Evolutionary conservation across 2,797 vertebrate genomes (phyloP).

Genomic region (Alca torda): DNA sequence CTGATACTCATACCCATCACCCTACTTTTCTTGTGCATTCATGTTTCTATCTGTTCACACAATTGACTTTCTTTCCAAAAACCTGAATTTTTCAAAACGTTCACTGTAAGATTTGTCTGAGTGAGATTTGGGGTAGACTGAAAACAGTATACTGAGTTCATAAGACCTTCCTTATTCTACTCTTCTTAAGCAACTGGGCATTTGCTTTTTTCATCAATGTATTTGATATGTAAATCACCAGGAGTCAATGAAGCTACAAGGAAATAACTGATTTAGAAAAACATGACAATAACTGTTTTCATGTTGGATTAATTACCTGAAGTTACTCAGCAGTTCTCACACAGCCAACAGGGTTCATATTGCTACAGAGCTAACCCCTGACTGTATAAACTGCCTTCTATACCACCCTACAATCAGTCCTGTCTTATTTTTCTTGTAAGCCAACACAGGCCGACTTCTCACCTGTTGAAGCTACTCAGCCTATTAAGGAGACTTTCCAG

Average conservation of each 20-base stretch:
- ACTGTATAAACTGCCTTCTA: background rate
- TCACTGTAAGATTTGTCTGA: background rate
- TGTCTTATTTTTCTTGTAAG: background rate
- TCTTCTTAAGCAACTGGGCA: background rate
- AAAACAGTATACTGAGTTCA: background rate
- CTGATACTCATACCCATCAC: background rate
- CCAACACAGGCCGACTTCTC: background rate
- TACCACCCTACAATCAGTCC: background rate
- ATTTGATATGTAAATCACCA: background rate
- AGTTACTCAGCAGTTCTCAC: background rate
- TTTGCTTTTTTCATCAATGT: background rate
- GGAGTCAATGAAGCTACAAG: background rate
- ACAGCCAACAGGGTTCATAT: background rate
- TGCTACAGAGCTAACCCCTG: background rate
- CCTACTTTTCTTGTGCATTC: background rate
- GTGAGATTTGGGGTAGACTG: background rate
- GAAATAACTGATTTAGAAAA: background rate
- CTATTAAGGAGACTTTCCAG: background rate
- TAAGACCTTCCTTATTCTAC: background rate
- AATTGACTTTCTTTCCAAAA: background rate
- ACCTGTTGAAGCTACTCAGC: background rate
- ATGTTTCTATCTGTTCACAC: background rate
- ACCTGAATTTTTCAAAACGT: background rate
- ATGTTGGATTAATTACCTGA: background rate
- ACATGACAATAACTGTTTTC: background rate